Conservation (phyloP, 2,113 vertebrate genomes). For the Heterotis niloticus region DNA sequence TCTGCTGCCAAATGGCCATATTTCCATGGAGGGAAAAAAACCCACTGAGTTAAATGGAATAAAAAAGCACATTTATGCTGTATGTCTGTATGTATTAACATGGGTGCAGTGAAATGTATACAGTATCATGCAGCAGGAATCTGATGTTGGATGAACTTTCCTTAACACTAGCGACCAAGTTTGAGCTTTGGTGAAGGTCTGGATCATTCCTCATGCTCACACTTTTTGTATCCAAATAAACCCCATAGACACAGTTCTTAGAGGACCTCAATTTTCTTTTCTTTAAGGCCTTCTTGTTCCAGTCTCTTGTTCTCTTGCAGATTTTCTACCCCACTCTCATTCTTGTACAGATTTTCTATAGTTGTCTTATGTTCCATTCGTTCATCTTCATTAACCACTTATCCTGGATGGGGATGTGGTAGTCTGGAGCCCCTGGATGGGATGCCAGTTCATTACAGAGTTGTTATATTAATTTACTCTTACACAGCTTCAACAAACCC, state of each 20-base stretch:
- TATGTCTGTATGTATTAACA: too few relatives aligned
- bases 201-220: too few relatives aligned
- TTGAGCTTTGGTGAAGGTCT: neutral
- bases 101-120: too few relatives aligned
- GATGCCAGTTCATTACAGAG: too few relatives aligned
- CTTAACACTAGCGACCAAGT: neutral
- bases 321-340: neutral
- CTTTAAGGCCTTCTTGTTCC: neutral
- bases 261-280: too few relatives aligned
- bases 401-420: neutral
- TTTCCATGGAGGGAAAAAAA: neutral
- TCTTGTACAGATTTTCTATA: neutral
- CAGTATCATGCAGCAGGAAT: too few relatives aligned
- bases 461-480: neutral
- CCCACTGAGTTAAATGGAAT: too few relatives aligned
- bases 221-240: neutral
- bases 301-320: neutral
- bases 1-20: neutral
- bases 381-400: neutral
- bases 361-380: neutral
- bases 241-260: neutral
- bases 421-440: neutral
- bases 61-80: too few relatives aligned
- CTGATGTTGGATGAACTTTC: too few relatives aligned
- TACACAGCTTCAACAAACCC: neutral